These are phyloP conservation scores for Harpagoxenus sublaevis DNA, from an alignment of 2,888 invertebrate species.

Conservation along the genomic window DNA sequence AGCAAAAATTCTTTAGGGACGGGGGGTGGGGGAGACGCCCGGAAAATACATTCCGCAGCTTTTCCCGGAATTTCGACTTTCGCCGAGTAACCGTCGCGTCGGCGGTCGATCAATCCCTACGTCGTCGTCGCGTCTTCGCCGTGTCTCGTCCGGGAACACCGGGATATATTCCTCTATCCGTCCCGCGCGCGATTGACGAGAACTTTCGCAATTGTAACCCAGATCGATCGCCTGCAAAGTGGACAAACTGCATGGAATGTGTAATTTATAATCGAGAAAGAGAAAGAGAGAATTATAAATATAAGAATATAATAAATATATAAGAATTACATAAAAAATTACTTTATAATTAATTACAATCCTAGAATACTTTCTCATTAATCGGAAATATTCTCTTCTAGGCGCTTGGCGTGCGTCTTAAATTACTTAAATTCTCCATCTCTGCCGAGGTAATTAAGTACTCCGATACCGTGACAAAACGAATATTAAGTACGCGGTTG, in stretches of 20 bases:
- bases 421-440: not conserved
- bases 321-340: not conserved
- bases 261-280: not conserved
- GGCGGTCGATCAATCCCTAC: no score
- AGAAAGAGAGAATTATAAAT: not conserved
- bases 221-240: not conserved
- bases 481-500: not conserved
- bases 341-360: not conserved
- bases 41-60: conserved; percentile 59
- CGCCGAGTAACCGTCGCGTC: no score
- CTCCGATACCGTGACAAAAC: not conserved
- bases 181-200: not conserved
- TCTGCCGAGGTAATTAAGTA: not conserved
- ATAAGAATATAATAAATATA: not conserved
- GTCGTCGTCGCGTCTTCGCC: no score
- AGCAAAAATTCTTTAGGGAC: conserved; percentile 57
- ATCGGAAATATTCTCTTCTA: not conserved
- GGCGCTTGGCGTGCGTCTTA: not conserved
- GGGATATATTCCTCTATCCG: no score
- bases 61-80: conserved; percentile 25
- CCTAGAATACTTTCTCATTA: not conserved
- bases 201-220: no score
- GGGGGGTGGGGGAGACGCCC: conserved; percentile 4
- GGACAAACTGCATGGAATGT: no score
- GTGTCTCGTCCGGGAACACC: no score